phyloP scores from a whole-genome alignment of 2,888 invertebrate genomes.

The Colostygia pectinataria region DNA sequence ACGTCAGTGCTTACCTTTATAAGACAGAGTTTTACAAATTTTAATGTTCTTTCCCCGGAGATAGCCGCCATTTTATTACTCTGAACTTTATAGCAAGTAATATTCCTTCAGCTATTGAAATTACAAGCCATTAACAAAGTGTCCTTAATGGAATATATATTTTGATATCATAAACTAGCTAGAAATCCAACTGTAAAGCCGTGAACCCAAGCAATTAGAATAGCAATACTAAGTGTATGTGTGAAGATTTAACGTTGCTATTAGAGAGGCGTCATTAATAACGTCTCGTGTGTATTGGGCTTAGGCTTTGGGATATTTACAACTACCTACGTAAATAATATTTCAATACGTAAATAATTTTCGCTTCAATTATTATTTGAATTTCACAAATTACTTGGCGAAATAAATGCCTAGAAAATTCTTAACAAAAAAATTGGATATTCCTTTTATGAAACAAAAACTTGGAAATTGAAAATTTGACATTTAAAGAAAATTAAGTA shows the following conservation, averaged over 20 bases:
- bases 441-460: too few relatives aligned
- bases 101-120: conserved; percentile 7
- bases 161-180: conserved; percentile 24
- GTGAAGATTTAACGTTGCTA: conserved; percentile 34
- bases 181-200: conserved; percentile 20
- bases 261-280: conserved; percentile 33
- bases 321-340: too few relatives aligned
- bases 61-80: neutral
- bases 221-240: conserved; percentile 28
- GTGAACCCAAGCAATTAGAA: conserved; percentile 34
- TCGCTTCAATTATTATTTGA: neutral
- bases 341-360: too few relatives aligned
- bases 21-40: too few relatives aligned
- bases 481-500: too few relatives aligned
- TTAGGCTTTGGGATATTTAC: conserved; percentile 3
- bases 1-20: too few relatives aligned
- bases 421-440: too few relatives aligned
- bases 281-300: conserved; percentile 16
- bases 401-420: too few relatives aligned
- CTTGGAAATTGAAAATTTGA: too few relatives aligned
- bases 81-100: neutral
- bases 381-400: too few relatives aligned
- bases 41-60: too few relatives aligned
- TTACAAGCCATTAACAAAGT: conserved; percentile 7
- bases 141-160: conserved; percentile 16